phyloP scores from a whole-genome alignment of 2,113 vertebrate species.

The Copsychus sechellarum region DNA sequence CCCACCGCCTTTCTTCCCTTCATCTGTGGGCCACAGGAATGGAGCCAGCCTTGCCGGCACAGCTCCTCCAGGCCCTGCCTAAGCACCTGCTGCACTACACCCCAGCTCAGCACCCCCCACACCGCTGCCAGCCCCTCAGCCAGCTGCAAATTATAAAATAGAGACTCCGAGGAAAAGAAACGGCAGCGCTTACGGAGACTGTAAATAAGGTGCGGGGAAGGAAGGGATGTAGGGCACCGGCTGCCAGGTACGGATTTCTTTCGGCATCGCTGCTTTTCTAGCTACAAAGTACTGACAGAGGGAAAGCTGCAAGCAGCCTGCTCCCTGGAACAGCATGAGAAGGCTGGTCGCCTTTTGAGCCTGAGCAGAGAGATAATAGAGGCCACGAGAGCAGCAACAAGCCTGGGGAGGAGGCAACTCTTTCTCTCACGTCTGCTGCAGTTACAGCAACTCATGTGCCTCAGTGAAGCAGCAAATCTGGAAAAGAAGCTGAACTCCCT shows the following conservation, averaged over 20 bases:
- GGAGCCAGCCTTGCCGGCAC: accelerated
- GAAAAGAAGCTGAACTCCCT: not conserved
- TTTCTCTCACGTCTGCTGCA: not conserved
- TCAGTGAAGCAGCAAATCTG: not conserved
- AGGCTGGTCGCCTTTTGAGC: not conserved
- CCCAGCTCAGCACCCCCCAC: not conserved
- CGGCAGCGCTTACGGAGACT: accelerated
- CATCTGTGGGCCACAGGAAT: accelerated
- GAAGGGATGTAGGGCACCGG: accelerated
- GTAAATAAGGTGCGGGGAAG: not conserved
- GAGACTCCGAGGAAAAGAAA: not conserved
- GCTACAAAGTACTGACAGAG: not conserved
- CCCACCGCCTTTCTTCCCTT: not conserved
- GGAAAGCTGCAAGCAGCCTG: not conserved
- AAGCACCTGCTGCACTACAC: not conserved
- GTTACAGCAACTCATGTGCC: not conserved
- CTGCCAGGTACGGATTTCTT: not conserved
- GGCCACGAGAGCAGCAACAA: not conserved
- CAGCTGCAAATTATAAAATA: not conserved
- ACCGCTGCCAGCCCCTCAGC: not conserved
- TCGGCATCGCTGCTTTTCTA: not conserved
- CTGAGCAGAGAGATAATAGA: not conserved
- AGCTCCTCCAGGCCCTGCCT: not conserved
- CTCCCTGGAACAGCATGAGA: not conserved
- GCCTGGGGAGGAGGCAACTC: accelerated